Percentiles rank a stretch among this genome's conserved stretches.
Evolutionary conservation across 2,113 vertebrate genomes (phyloP).

Genomic region (Hepsetus odoe): DNA sequence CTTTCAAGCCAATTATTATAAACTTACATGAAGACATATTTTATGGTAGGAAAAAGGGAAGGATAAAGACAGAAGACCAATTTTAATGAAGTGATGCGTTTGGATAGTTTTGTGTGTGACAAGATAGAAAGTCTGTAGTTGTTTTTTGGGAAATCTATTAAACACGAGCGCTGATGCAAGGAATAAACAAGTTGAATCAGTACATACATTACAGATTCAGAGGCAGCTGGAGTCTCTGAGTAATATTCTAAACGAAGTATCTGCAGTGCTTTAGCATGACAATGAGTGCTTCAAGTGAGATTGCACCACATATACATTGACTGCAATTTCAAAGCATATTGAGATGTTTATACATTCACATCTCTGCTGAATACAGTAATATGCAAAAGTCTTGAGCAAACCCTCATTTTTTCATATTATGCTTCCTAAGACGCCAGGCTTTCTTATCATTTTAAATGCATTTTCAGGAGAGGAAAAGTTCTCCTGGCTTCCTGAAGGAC

Average conservation of each 20-base stretch:
- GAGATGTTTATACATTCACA: background rate
- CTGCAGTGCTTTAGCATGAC: background rate
- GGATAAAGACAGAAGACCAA: background rate
- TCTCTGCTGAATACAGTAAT: no score
- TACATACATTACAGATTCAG: conserved; percentile 34
- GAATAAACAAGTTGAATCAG: conserved; percentile 34
- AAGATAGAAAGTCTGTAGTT: background rate
- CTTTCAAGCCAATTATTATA: no score
- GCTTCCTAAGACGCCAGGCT: no score
- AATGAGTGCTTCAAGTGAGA: conserved; percentile 4
- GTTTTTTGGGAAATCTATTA: conserved; percentile 59
- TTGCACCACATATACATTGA: conserved; percentile 13
- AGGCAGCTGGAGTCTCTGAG: conserved; percentile 32
- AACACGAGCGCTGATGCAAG: conserved; percentile 43
- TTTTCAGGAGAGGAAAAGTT: no score
- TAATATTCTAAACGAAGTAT: conserved; percentile 31
- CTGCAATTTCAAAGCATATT: conserved; percentile 18
- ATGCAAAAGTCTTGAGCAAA: no score
- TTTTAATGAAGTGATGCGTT: background rate
- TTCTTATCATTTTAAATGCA: no score
- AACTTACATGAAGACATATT: no score
- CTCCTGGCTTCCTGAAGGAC: no score
- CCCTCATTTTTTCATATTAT: no score
- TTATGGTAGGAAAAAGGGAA: background rate
- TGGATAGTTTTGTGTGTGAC: background rate